Evolutionary conservation across 2,797 vertebrate genomes (phyloP), one percentile per base, ranked within the genome.

Genomic region (Sarcoramphus papa): DNA sequence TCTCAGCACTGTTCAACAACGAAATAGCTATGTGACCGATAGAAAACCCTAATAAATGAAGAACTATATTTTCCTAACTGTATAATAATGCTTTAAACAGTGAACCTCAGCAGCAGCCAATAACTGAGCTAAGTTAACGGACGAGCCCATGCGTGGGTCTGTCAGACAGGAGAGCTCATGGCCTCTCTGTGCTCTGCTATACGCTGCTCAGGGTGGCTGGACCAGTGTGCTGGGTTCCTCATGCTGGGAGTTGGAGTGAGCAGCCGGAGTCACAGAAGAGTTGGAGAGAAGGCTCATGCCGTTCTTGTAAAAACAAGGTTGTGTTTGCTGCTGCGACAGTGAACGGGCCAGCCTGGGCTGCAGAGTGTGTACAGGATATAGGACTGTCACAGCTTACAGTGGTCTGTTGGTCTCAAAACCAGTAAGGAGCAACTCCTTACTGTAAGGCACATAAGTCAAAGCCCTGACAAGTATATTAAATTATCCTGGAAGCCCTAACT

Each of bases 311-410:
- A 63, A 76, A 17, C 9, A 12, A 43, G 5, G 5, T 28, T 10
- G 2, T 6, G 35, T 65, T 65, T 93, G 37, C 56, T 8, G 0
- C n/a, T 0, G 1, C 30, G 50, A 16, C 0, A 14, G 7, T 37
- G 48, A 73, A 10, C 56, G 50, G 65, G 37, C 37, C 45, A 4
- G 14, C 9, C 28, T 80, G 51, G 48, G 78, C 87, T 64, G 41
- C 27, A 9, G 8, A 19, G n/a, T 14, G 28, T 40, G 21, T 47
- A 10, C 53, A 79, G 50, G 35, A 0, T 50, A 4, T 7, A 33
- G 56, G n/a, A 21, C 30, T 75, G 30, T 25, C 33, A 12, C 9
- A 12, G 12, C 21, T 91, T 60, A 56, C 14, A 4, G 31, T 21
- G 50, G 22, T 48, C 41, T 68, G 5, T 5, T 40, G 21, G 20